phyloP scores from a whole-genome alignment of 2,797 vertebrate species.

The Pyrocephalus nanus region DNA sequence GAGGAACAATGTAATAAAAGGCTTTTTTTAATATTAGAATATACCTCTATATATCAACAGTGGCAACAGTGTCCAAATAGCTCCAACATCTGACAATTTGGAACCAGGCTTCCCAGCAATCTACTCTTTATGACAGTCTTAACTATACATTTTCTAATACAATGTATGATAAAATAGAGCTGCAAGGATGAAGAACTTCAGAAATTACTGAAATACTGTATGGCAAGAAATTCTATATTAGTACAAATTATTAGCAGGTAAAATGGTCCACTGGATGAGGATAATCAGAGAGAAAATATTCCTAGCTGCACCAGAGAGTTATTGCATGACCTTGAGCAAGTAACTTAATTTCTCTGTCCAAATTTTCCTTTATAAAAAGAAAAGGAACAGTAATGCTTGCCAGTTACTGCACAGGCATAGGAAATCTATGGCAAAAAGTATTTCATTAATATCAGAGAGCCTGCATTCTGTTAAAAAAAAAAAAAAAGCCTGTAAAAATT shows the following conservation, averaged over 20 bases:
- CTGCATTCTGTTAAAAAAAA: background rate
- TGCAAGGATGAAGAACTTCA: constrained; percentile 54
- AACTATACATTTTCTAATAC: constrained; percentile 56
- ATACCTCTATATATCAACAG: constrained; percentile 50
- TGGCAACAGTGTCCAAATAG: constrained; percentile 44
- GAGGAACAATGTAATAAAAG: constrained; percentile 54
- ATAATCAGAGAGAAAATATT: constrained; percentile 43
- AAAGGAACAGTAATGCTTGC: background rate
- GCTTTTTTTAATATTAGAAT: constrained; percentile 55
- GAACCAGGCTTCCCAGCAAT: constrained; percentile 28
- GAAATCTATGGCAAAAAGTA: background rate
- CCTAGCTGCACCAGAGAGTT: background rate
- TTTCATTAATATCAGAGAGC: background rate
- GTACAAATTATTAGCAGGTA: constrained; percentile 39
- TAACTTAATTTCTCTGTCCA: background rate
- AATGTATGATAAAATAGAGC: constrained; percentile 32
- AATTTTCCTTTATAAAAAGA: background rate
- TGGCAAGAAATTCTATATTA: constrained; percentile 16
- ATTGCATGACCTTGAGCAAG: constrained; percentile 43
- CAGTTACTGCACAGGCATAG: background rate
- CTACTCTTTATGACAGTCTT: constrained; percentile 48
- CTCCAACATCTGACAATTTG: constrained; percentile 55
- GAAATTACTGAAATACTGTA: constrained; percentile 51
- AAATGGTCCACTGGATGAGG: constrained; percentile 22
- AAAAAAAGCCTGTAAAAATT: background rate